These are phyloP conservation scores for Astropecten irregularis DNA, from an alignment of 53 echinoderm and acorn worm species.

Conservation along the genomic window DNA sequence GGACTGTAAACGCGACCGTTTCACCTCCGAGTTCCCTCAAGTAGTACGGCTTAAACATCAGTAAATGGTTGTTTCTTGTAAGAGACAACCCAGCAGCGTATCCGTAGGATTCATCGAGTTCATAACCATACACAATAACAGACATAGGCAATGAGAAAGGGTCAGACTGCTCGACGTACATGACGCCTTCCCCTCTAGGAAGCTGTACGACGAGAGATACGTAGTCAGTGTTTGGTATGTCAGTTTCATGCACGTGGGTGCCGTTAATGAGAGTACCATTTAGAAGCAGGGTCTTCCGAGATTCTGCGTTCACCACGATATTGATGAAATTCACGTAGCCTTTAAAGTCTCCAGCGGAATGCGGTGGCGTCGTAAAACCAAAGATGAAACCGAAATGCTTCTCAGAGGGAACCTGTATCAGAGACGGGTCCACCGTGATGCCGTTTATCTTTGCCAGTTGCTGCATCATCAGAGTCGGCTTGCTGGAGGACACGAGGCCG, in stretches of 20 bases:
- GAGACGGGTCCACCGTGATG: constrained; percentile 53
- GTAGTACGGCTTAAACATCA: constrained; percentile 52
- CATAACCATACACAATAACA: constrained; percentile 73
- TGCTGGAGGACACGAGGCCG: constrained; percentile 58
- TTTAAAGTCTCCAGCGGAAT: constrained; percentile 47
- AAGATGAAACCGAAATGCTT: constrained; percentile 66
- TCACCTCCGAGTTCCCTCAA: constrained; percentile 72
- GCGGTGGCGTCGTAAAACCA: constrained; percentile 67
- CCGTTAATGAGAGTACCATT: constrained; percentile 38
- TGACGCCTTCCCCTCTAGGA: constrained; percentile 68
- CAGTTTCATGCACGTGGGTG: neutral
- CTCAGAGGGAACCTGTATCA: constrained; percentile 69
- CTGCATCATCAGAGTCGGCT: constrained; percentile 63
- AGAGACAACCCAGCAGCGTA: constrained; percentile 72
- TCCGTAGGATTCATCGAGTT: constrained; percentile 63
- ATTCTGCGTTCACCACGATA: constrained; percentile 32
- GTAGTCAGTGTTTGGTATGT: constrained; percentile 46
- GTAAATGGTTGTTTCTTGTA: constrained; percentile 41
- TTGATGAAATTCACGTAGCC: constrained; percentile 68
- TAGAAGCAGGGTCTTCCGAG: constrained; percentile 26
- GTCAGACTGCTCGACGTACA: constrained; percentile 59
- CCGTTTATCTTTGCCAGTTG: constrained; percentile 29
- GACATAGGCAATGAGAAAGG: constrained; percentile 52
- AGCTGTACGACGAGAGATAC: constrained; percentile 47
- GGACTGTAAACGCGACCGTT: constrained; percentile 45